Conservation (phyloP, 2,113 vertebrate genomes). For the Scatophagus argus region DNA sequence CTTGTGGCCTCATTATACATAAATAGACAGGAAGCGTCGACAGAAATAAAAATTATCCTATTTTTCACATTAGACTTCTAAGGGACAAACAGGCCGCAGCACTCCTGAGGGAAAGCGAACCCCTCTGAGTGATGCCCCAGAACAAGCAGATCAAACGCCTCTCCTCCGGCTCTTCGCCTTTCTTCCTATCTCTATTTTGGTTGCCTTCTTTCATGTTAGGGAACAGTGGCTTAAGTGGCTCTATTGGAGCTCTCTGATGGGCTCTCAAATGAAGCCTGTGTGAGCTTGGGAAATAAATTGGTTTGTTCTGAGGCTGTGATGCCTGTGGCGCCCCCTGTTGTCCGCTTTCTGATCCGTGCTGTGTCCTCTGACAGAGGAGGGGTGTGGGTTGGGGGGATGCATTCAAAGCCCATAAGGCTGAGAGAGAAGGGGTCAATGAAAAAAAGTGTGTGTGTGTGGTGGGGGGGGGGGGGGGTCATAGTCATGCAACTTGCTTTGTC, state of each 20-base stretch:
- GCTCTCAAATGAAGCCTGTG: constrained; percentile 71
- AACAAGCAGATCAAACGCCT: constrained; percentile 75
- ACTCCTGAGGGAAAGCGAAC: constrained; percentile 47
- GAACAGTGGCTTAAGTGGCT: constrained; percentile 80
- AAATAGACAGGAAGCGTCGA: constrained; percentile 42
- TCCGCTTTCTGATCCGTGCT: constrained; percentile 13
- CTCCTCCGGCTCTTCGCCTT: constrained; percentile 53
- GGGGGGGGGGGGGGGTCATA: constrained; percentile 38
- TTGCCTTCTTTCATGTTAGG: constrained; percentile 75
- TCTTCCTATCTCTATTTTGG: constrained; percentile 70
- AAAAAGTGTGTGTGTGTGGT: too few species aligned
- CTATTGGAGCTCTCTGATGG: constrained; percentile 72
- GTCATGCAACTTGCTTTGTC: constrained; percentile 49
- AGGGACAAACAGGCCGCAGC: constrained; percentile 57
- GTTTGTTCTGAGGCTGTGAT: constrained; percentile 52
- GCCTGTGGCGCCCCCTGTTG: constrained; percentile 67
- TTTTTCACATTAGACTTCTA: constrained; percentile 66
- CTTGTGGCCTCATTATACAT: constrained; percentile 63
- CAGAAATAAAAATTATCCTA: constrained; percentile 60
- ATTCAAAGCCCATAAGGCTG: constrained; percentile 11
- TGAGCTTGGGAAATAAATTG: constrained; percentile 68
- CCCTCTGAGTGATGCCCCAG: constrained; percentile 69
- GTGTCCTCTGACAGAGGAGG: background rate
- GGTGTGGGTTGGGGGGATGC: background rate
- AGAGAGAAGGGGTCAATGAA: constrained; percentile 40